Conservation (phyloP, 1,140 invertebrate species). For the Scaptomyza pallida region DNA sequence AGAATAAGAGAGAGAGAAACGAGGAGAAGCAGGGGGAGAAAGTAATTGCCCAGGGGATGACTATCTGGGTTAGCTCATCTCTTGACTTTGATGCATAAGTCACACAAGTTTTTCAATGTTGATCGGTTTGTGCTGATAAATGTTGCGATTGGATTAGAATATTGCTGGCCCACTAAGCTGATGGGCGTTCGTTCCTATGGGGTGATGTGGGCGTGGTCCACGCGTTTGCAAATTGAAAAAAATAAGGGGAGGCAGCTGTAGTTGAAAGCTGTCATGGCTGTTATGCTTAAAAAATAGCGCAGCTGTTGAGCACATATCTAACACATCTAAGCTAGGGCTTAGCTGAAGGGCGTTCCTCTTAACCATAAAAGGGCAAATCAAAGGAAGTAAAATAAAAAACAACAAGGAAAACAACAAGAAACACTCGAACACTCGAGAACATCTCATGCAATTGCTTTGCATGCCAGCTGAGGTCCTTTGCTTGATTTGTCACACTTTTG, state of each 20-base stretch:
- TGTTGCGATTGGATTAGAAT: constrained; percentile 79
- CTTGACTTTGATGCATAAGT: constrained; percentile 81
- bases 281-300: constrained; percentile 61
- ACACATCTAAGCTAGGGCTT: constrained; percentile 77
- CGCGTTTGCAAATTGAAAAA: constrained; percentile 69
- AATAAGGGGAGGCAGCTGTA: constrained; percentile 33
- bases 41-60: constrained; percentile 53
- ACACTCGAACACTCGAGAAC: not conserved
- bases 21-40: constrained; percentile 12
- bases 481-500: constrained; percentile 66
- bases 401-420: not conserved
- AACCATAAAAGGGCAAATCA: constrained; percentile 6
- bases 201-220: constrained; percentile 68
- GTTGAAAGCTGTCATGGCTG: constrained; percentile 74
- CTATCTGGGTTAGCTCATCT: constrained; percentile 56
- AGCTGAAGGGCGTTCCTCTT: constrained; percentile 37
- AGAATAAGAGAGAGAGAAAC: not conserved
- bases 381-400: not conserved
- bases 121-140: constrained; percentile 77
- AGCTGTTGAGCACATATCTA: constrained; percentile 81
- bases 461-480: constrained; percentile 62
- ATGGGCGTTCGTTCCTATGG: constrained; percentile 51
- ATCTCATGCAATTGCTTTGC: constrained; percentile 42
- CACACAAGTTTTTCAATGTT: constrained; percentile 69
- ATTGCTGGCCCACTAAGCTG: constrained; percentile 57